Evolutionary conservation across 2,113 vertebrate species (phyloP), one percentile per base, ranked within the genome.

Genomic region (Chinchilla lanigera): DNA sequence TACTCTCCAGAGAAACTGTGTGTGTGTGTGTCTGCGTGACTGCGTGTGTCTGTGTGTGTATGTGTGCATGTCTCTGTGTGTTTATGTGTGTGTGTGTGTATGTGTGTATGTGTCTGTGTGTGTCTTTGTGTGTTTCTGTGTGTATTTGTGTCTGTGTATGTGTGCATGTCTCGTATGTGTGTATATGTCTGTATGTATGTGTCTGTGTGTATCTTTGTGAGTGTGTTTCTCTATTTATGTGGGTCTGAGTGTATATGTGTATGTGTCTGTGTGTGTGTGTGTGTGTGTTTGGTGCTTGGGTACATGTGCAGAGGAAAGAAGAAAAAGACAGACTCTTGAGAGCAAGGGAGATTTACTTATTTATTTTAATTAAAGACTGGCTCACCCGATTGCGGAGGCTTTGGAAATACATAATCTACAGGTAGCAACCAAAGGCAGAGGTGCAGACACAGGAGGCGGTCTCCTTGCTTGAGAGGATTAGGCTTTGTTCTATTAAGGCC

Each of bases 331-430:
- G 47, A 52, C 28, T 41, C 20, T 44, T 47, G 44, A 30, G 44
- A 50, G 6, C 41, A 26, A 47, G n/a, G 67, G 22, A 47, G 61
- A 65, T 22, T 65, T 47, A 77, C 69, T 91, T 96, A 58, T 24
- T 65, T 38, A 86, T 71, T 89, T 96, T 92, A 80, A 95, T 93
- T 90, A 73, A 95, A 30, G 11, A 69, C 26, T 75, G 47, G 3
- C 60, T 92, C 5, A 44, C 9, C 38, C 33, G 61, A 35, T 65
- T 75, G 14, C 50, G 14, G n/a, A 78, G 60, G 60, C 61, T 97
- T 54, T n/a, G 38, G 14, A 91, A 91, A 85, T 69, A 16, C 7
- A 97, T 41, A 91, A 77, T 82, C 30, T 94, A 7, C 50, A 73
- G 38, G 13, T 44, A 61, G 35, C 83, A 17, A 84, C 28, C 24